Percentiles rank a stretch among this genome's conserved stretches.
These are phyloP conservation scores for Ethmia dodecea DNA, from an alignment of 2,888 invertebrate species.

Conservation along the genomic window DNA sequence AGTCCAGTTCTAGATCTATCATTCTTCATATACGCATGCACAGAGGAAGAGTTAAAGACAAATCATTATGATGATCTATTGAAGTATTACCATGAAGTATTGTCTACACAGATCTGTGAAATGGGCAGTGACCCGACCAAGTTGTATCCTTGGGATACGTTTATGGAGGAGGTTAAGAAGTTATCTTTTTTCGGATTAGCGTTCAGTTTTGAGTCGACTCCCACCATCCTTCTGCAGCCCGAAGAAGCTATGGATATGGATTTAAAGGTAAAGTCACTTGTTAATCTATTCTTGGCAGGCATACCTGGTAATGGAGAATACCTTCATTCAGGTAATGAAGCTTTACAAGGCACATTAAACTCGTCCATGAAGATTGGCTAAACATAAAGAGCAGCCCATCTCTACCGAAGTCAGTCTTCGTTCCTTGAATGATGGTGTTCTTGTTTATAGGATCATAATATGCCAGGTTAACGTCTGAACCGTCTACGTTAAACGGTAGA, in stretches of 20 bases:
- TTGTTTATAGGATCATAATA: too few relatives aligned
- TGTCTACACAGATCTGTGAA: conserved; percentile 70
- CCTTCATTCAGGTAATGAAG: too few relatives aligned
- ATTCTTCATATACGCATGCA: conserved; percentile 78
- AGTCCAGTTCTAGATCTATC: conserved; percentile 77
- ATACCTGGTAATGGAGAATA: too few relatives aligned
- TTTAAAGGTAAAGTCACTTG: too few relatives aligned
- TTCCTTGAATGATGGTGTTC: too few relatives aligned
- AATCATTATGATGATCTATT: conserved; percentile 78
- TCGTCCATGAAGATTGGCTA: too few relatives aligned
- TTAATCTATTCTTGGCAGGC: too few relatives aligned
- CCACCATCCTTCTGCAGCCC: conserved; percentile 74
- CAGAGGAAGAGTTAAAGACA: conserved; percentile 74
- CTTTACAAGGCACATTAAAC: too few relatives aligned
- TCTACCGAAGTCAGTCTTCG: too few relatives aligned
- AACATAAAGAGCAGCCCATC: too few relatives aligned
- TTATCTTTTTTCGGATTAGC: conserved; percentile 76
- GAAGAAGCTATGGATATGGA: conserved; percentile 78
- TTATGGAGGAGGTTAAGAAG: conserved; percentile 74
- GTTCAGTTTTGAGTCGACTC: conserved; percentile 79
- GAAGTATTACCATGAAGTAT: conserved; percentile 76
- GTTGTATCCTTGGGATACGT: conserved; percentile 69
- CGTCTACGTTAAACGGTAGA: too few relatives aligned
- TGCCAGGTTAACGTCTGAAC: too few relatives aligned
- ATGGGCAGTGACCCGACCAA: conserved; percentile 78